Evolutionary conservation across 2,888 invertebrate genomes (phyloP).

Genomic region (Eubasilissa splendida): DNA sequence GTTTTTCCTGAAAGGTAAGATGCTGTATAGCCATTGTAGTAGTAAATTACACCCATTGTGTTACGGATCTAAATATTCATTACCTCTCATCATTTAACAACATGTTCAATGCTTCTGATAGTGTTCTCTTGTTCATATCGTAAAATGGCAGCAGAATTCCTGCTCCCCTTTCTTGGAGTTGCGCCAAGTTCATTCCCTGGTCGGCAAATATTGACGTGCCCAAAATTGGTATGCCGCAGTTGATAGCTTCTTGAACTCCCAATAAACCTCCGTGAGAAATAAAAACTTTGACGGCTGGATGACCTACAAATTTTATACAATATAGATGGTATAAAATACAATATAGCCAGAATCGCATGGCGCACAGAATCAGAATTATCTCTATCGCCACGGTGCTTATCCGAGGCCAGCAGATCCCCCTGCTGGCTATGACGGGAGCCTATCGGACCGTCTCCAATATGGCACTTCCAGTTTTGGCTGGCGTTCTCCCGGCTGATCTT

Average conservation of each 20-base stretch:
- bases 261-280: constrained; percentile 77
- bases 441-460: too few relatives aligned
- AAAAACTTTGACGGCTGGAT: constrained; percentile 73
- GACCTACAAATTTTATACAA: constrained; percentile 64
- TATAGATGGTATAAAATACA: too few relatives aligned
- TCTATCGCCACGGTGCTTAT: too few relatives aligned
- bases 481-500: too few relatives aligned
- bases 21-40: too few relatives aligned
- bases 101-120: constrained; percentile 66
- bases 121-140: constrained; percentile 63
- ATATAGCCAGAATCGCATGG: too few relatives aligned
- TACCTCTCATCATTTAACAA: constrained; percentile 68
- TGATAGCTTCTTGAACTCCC: constrained; percentile 74
- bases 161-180: constrained; percentile 70
- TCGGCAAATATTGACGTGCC: constrained; percentile 73
- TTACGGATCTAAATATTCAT: constrained; percentile 42
- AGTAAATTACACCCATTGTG: too few relatives aligned
- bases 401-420: too few relatives aligned
- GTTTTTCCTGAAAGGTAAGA: too few relatives aligned
- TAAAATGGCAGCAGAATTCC: constrained; percentile 65
- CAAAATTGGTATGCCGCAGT: constrained; percentile 72
- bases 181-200: constrained; percentile 70
- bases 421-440: too few relatives aligned
- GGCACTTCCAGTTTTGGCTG: too few relatives aligned
- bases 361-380: too few relatives aligned